Base-by-base conservation (phyloP, 2,113 vertebrate species). In the Neolamprologus falcicula region DNA sequence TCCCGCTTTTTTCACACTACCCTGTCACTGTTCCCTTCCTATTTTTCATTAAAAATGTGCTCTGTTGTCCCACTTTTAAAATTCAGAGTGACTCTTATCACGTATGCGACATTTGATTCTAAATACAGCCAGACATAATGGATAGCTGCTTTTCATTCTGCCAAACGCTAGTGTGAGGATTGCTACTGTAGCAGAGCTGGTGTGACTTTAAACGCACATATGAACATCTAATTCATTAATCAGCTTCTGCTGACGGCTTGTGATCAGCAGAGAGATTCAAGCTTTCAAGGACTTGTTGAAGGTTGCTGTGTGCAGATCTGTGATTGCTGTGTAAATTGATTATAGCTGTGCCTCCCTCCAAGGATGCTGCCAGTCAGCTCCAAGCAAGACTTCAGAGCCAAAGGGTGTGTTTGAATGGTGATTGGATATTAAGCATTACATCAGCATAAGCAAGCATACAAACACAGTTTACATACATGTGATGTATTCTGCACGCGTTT, bases 311-410 rank as follows among this genome's bases (percentile, higher is more conserved):
- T 89, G 93, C 88, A 83, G 89, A 92, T 93, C 89, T 92, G 93
- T 92, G 92, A 94, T 94, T 93, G 91, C 93, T 90, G 93, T 94
- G 91, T 91, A 94, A 95, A 96, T 96, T 89, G 92, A 96, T 96
- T 95, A 95, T 83, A 80, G 91, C 90, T 90, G 86, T 90, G 80
- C 89, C 66, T 90, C 83, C 79, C 83, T 94, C 54, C 28, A 82
- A 93, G 90, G 87, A 90, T 84, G 90, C 94, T 94, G 94, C 88
- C 91, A 93, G 83, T 79, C 66, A 55, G 81, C 86, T 90, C 61
- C 13, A 19, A 83, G 82, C 84, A 63, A 78, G 9, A 63, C 68
- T 71, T 86, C 84, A 86, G 71, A 90, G 80, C 55, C 55, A 53
- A 81, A 55, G 19, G 55, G 61, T 24, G 37, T 16, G 16, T 68